phyloP scores from a whole-genome alignment of 2,797 vertebrate genomes.

The Rhinogobio ventralis region DNA sequence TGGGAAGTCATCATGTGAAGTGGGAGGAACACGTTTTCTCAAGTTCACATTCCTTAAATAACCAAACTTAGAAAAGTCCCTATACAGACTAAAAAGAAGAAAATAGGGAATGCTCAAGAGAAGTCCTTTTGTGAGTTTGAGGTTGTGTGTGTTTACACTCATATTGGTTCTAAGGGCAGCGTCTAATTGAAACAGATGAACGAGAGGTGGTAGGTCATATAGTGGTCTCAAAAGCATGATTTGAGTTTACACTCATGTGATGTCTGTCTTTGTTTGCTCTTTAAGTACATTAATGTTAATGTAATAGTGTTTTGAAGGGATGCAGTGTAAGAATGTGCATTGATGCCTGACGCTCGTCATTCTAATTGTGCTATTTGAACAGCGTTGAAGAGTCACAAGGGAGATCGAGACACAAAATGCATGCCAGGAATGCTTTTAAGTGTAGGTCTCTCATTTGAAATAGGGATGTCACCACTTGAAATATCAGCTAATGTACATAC shows the following conservation, averaged over 20 bases:
- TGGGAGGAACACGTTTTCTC: conserved; percentile 30
- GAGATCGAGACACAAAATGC: conserved; percentile 3
- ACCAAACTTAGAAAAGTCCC: conserved; percentile 39
- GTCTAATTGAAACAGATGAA: conserved; percentile 15
- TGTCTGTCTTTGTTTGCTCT: conserved; percentile 38
- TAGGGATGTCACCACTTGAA: conserved; percentile 10
- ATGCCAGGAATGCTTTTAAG: conserved; percentile 41
- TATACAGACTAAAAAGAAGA: conserved; percentile 32
- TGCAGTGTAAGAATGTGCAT: conserved; percentile 11
- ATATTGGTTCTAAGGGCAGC: neutral
- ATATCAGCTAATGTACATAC: conserved; percentile 34
- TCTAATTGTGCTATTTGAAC: neutral
- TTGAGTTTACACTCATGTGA: conserved; percentile 43
- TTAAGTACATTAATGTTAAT: conserved; percentile 35
- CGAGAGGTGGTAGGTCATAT: conserved; percentile 21
- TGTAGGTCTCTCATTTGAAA: conserved; percentile 17
- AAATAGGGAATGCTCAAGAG: conserved; percentile 12
- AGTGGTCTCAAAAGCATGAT: conserved; percentile 21
- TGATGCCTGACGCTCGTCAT: neutral
- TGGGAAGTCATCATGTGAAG: too few species aligned
- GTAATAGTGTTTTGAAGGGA: conserved; percentile 12
- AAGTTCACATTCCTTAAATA: conserved; percentile 55
- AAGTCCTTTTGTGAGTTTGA: conserved; percentile 9
- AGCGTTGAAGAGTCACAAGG: conserved; percentile 8
- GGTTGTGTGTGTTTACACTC: neutral